These are phyloP conservation scores for Catocala sponsa DNA, from an alignment of 2,888 invertebrate genomes.

Conservation along the genomic window DNA sequence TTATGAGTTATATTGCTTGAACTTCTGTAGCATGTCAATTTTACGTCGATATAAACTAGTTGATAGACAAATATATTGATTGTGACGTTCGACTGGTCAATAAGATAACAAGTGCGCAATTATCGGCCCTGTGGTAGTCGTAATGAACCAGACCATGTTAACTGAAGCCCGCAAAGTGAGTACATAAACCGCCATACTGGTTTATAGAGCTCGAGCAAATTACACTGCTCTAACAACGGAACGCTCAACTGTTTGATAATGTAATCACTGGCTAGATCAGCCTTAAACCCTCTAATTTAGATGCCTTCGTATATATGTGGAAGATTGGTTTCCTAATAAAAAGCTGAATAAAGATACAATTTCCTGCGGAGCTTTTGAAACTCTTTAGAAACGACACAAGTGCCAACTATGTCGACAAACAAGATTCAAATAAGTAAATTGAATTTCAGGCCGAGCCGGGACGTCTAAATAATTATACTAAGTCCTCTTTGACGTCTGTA, in stretches of 20 bases:
- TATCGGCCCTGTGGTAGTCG: conserved; percentile 30
- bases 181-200: conserved; percentile 21
- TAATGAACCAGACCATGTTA: conserved; percentile 30
- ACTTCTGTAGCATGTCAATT: no score
- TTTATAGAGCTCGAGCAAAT: conserved; percentile 25
- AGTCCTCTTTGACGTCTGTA: conserved; percentile 17
- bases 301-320: neutral
- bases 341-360: neutral
- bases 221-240: conserved; percentile 18
- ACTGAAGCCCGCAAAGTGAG: conserved; percentile 20
- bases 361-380: conserved; percentile 5
- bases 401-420: conserved; percentile 31
- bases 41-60: neutral
- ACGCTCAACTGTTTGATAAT: conserved; percentile 26
- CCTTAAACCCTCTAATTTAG: conserved; percentile 3
- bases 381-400: conserved; percentile 10
- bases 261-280: conserved; percentile 11
- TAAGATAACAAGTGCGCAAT: conserved; percentile 30
- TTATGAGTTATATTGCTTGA: no score
- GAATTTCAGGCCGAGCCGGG: conserved; percentile 29
- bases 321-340: conserved; percentile 5
- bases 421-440: conserved; percentile 42
- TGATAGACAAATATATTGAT: conserved; percentile 29
- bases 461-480: conserved; percentile 37
- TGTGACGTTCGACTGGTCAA: conserved; percentile 28